Percentiles rank a stretch among this genome's conserved stretches.
Evolutionary conservation across 1,140 invertebrate genomes (phyloP).

Genomic region (Trinorchestia longiramus): DNA sequence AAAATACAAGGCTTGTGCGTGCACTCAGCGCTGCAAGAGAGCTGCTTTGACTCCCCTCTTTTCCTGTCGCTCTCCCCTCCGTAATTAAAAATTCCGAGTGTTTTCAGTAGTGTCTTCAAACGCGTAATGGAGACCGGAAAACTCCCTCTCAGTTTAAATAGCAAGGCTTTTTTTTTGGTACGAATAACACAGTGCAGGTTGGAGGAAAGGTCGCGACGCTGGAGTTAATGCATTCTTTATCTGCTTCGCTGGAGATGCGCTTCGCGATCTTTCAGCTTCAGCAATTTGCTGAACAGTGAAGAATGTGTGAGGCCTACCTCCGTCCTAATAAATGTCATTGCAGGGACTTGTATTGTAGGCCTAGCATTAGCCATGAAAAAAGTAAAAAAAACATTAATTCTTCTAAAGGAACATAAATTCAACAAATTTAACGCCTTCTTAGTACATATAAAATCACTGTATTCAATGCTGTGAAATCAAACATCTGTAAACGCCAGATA

Average conservation of each 20-base stretch:
- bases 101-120: constrained; percentile 55
- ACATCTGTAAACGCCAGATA: background rate
- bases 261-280: background rate
- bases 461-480: background rate
- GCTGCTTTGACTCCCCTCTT: background rate
- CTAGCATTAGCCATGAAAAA: background rate
- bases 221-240: constrained; percentile 47
- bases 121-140: constrained; percentile 54
- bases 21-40: constrained; percentile 40
- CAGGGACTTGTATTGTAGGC: background rate
- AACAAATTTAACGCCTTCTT: background rate
- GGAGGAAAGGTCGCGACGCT: background rate
- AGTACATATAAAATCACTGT: background rate
- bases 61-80: constrained; percentile 38
- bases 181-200: constrained; percentile 1
- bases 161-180: background rate
- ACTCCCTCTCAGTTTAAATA: constrained; percentile 48
- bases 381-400: background rate
- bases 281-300: background rate
- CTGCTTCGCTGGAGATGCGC: constrained; percentile 27
- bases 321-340: constrained; percentile 11
- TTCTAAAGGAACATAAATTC: background rate
- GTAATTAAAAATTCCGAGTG: constrained; percentile 52
- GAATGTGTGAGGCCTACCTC: constrained; percentile 29
- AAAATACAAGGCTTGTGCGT: background rate